Evolutionary conservation across 2,797 vertebrate genomes (phyloP).

Genomic region (Staurois parvus): DNA sequence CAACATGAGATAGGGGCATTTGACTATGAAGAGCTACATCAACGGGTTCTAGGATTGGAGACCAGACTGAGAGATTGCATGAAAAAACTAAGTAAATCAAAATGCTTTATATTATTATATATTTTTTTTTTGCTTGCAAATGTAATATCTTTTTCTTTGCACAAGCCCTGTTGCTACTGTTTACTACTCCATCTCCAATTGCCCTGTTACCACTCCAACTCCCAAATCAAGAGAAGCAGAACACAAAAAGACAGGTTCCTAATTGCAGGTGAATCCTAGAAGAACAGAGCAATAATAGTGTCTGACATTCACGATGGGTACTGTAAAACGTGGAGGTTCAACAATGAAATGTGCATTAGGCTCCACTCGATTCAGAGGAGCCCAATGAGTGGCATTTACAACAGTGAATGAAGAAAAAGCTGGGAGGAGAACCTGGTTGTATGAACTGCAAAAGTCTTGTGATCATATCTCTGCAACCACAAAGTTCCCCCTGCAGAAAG

Average conservation of each 20-base stretch:
- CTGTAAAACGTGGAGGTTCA: too few species aligned
- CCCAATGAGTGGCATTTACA: too few species aligned
- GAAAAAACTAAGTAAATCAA: slow-evolving; percentile 92
- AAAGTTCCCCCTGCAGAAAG: too few species aligned
- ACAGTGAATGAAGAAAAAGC: too few species aligned
- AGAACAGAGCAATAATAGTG: background rate
- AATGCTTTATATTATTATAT: background rate
- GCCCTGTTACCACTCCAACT: background rate
- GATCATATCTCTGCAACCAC: too few species aligned
- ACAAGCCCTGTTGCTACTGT: background rate
- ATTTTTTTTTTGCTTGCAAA: background rate
- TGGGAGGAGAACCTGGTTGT: too few species aligned
- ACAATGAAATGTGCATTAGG: too few species aligned
- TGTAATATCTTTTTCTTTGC: background rate
- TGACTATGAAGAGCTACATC: slow-evolving; percentile 95
- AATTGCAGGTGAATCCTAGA: background rate
- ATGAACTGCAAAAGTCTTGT: too few species aligned
- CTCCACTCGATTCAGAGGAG: too few species aligned
- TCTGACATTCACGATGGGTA: too few species aligned
- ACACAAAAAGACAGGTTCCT: background rate
- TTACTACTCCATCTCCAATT: background rate
- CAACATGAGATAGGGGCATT: slow-evolving; percentile 97
- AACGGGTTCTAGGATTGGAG: slow-evolving; percentile 92
- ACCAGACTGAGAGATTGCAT: slow-evolving; percentile 93
- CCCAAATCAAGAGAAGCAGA: background rate